Percentiles rank a stretch among this genome's conserved stretches.
Evolutionary conservation across 1,140 invertebrate genomes (phyloP).

Genomic region (Drosophila malerkotliana): DNA sequence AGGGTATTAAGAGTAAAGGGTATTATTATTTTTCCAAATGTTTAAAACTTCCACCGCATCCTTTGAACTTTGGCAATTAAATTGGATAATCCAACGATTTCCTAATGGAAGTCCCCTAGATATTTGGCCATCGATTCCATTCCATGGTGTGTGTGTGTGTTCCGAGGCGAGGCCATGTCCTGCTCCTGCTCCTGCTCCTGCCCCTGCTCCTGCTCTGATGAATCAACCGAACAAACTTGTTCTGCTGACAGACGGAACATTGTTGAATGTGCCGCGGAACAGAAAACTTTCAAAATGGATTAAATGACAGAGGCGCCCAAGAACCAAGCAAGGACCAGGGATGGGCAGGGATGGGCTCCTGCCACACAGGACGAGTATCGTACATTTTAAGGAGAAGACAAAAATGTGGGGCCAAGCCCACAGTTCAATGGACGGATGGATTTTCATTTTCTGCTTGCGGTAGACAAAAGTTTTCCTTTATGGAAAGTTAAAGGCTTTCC

Average conservation of each 20-base stretch:
- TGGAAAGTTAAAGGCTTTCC: slow-evolving; percentile 15
- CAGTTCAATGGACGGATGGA: slow-evolving; percentile 63
- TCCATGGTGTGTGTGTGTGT: neutral
- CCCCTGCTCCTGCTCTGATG: slow-evolving; percentile 3
- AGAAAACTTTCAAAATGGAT: slow-evolving; percentile 58
- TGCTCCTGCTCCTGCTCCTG: neutral
- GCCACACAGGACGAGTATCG: too few species aligned
- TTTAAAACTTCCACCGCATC: neutral
- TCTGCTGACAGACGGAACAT: slow-evolving; percentile 29
- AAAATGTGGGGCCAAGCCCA: slow-evolving; percentile 25
- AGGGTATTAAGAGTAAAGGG: too few species aligned
- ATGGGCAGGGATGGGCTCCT: neutral
- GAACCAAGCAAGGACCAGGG: too few species aligned
- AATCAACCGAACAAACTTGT: slow-evolving; percentile 20
- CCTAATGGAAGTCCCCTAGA: slow-evolving; percentile 34
- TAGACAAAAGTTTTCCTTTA: slow-evolving; percentile 54
- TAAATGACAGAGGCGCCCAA: slow-evolving; percentile 36
- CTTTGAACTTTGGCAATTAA: slow-evolving; percentile 27
- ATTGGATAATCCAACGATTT: slow-evolving; percentile 30
- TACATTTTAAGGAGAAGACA: too few species aligned
- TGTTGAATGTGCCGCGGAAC: slow-evolving; percentile 37
- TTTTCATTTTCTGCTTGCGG: slow-evolving; percentile 55
- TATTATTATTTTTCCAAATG: too few species aligned
- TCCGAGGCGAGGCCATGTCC: slow-evolving; percentile 30
- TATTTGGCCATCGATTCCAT: slow-evolving; percentile 14